phyloP scores from a whole-genome alignment of 1,140 invertebrate genomes.

The Gryon sp. region DNA sequence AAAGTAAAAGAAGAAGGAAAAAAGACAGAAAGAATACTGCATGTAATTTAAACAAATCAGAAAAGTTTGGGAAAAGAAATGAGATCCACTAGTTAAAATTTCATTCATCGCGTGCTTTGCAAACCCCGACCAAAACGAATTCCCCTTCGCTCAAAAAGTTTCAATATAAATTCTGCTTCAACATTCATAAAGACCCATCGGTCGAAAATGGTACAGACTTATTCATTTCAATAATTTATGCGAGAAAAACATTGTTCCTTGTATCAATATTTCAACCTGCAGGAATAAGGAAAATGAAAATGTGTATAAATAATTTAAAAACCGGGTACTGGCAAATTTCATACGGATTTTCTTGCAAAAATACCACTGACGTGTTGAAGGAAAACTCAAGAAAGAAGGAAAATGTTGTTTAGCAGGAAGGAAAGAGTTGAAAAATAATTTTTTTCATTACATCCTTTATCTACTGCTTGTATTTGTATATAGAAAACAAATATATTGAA shows the following conservation, averaged over 20 bases:
- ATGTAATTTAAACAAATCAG: slow-evolving; percentile 58
- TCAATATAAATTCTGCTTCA: slow-evolving; percentile 48
- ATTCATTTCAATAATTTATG: slow-evolving; percentile 42
- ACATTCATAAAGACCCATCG: slow-evolving; percentile 41
- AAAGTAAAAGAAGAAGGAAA: too few species aligned
- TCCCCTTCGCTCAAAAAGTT: slow-evolving; percentile 31
- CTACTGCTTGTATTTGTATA: too few species aligned
- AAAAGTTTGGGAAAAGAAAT: slow-evolving; percentile 47
- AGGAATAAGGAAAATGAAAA: slow-evolving; percentile 22
- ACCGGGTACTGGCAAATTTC: too few species aligned
- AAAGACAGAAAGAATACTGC: slow-evolving; percentile 16
- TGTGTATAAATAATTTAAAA: slow-evolving; percentile 31
- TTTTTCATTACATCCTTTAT: too few species aligned
- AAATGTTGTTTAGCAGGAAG: too few species aligned
- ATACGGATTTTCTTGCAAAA: too few species aligned
- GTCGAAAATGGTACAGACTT: slow-evolving; percentile 37
- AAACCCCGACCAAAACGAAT: slow-evolving; percentile 27
- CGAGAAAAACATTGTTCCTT: slow-evolving; percentile 23
- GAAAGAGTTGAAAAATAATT: too few species aligned
- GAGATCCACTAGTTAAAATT: slow-evolving; percentile 47
- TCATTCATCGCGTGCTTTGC: slow-evolving; percentile 19
- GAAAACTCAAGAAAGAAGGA: too few species aligned
- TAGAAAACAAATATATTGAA: too few species aligned
- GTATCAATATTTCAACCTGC: slow-evolving; percentile 17
- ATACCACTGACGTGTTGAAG: too few species aligned